Conservation (phyloP, 2,888 invertebrate species). For the Heliconius cydno region DNA sequence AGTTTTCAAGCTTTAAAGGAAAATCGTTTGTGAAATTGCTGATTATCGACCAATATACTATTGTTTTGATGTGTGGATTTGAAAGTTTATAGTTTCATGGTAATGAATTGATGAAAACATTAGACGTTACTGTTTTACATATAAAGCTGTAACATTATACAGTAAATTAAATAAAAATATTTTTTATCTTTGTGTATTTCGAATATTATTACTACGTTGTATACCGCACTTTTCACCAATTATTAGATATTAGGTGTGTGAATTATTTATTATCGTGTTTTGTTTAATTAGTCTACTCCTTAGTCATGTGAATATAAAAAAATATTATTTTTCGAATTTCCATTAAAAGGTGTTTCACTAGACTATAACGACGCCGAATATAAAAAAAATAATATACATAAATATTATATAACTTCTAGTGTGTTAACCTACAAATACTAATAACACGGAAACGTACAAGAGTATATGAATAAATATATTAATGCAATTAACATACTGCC, state of each 20-base stretch:
- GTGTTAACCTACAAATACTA: background rate
- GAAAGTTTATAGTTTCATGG: background rate
- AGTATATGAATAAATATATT: background rate
- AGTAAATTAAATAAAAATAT: no score
- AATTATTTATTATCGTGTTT: background rate
- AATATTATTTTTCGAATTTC: background rate
- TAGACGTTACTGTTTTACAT: background rate
- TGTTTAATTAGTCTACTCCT: background rate
- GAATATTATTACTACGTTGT: no score
- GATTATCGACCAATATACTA: constrained; percentile 35
- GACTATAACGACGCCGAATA: background rate
- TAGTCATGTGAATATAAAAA: background rate
- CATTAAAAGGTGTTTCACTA: background rate
- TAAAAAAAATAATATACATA: background rate
- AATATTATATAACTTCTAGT: background rate
- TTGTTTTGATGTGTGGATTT: constrained; percentile 23
- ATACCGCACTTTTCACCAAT: background rate
- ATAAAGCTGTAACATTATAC: background rate
- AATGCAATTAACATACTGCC: background rate
- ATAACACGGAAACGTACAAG: background rate
- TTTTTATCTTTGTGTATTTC: no score
- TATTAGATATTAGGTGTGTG: background rate
- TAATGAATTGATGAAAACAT: background rate
- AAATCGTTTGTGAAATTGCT: constrained; percentile 40
- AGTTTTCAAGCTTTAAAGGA: constrained; percentile 34